Percentiles rank a stretch among this genome's conserved stretches.
Evolutionary conservation across 2,888 invertebrate species (phyloP).

Genomic region (Aspidiotus destructor): DNA sequence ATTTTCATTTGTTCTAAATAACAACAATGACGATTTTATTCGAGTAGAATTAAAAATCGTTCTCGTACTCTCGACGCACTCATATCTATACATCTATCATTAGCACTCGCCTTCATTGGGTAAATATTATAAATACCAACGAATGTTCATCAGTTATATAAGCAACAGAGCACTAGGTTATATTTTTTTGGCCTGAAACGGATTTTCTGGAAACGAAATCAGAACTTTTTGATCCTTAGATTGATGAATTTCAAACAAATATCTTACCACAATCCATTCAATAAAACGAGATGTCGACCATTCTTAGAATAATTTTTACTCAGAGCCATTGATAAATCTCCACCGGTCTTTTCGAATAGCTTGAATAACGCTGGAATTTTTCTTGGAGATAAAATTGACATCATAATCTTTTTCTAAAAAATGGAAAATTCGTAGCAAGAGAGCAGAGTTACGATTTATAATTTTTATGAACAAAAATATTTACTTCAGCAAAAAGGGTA

Average conservation of each 20-base stretch:
- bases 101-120: no score
- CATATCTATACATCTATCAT: no score
- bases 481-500: conserved; percentile 61
- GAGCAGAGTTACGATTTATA: conserved; percentile 4
- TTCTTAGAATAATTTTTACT: conserved; percentile 88
- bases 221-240: neutral
- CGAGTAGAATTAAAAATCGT: no score
- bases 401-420: conserved; percentile 62
- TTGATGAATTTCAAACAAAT: neutral
- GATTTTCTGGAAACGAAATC: neutral
- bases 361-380: conserved; percentile 77
- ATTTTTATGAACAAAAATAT: conserved; percentile 10
- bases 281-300: conserved; percentile 65
- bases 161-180: no score
- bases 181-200: neutral
- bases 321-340: conserved; percentile 65
- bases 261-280: conserved; percentile 59
- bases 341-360: conserved; percentile 82
- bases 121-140: no score
- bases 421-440: conserved; percentile 5
- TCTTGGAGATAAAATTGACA: conserved; percentile 80
- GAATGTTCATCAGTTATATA: no score
- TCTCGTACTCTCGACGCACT: no score
- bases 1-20: no score
- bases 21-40: no score